Conservation (phyloP, 2,797 vertebrate species). For the Pelodytes ibericus region DNA sequence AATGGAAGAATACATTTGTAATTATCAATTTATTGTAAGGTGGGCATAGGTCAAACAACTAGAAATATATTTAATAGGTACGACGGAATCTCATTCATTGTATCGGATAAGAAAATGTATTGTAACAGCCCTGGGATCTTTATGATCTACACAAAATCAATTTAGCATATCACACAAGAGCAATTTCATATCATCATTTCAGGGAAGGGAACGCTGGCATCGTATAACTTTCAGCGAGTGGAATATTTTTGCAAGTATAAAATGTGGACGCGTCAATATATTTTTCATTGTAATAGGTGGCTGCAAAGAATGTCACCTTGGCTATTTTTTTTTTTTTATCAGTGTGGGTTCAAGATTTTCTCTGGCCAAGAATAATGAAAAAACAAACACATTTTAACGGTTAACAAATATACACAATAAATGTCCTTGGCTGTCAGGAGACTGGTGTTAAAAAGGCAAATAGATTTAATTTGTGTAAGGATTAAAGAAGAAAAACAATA, state of each 20-base stretch:
- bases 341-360: constrained; percentile 4
- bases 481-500: no score
- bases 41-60: constrained; percentile 47
- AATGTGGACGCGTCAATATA: constrained; percentile 49
- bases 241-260: constrained; percentile 53
- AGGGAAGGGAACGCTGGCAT: constrained; percentile 38
- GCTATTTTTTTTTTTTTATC: constrained; percentile 35
- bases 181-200: constrained; percentile 53
- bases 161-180: constrained; percentile 53
- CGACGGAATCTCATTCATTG: constrained; percentile 35
- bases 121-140: constrained; percentile 46
- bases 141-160: constrained; percentile 56
- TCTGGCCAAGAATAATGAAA: constrained; percentile 20
- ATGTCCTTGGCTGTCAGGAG: constrained; percentile 3
- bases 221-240: constrained; percentile 23
- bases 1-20: constrained; percentile 39
- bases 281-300: constrained; percentile 50
- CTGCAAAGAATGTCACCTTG: constrained; percentile 47
- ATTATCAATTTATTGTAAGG: constrained; percentile 53
- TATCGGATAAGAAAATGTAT: constrained; percentile 47
- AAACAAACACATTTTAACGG: constrained; percentile 9
- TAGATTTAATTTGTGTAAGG: background rate
- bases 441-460: background rate
- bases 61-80: constrained; percentile 42
- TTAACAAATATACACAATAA: constrained; percentile 18